A percentile compares a stretch with the other conserved stretches of the same genome.
Evolutionary conservation across 2,797 vertebrate genomes (phyloP).

Genomic region (Poliocrania exsul): DNA sequence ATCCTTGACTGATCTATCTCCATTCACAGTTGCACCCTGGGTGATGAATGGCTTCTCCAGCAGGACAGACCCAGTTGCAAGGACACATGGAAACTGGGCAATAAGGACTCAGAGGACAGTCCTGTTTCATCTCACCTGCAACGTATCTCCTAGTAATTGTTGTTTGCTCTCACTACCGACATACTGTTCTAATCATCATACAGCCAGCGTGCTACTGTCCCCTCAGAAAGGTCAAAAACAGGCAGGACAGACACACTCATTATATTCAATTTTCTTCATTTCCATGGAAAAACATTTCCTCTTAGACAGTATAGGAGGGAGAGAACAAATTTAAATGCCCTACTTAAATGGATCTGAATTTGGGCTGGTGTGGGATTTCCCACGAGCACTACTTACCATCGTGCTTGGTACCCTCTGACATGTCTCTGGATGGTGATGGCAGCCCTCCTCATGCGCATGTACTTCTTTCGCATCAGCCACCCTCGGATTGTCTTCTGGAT

Average conservation of each 20-base stretch:
- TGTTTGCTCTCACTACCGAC: neutral
- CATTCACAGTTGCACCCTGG: neutral
- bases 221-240: neutral
- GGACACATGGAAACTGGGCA: neutral
- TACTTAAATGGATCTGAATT: neutral
- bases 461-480: constrained; percentile 95
- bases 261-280: constrained; percentile 1
- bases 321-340: neutral
- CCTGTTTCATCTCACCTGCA: neutral
- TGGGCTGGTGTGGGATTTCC: neutral
- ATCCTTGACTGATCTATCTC: neutral
- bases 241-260: neutral
- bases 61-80: neutral
- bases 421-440: constrained; percentile 93
- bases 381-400: constrained; percentile 84
- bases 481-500: constrained; percentile 98
- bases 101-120: neutral
- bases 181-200: neutral
- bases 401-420: constrained; percentile 93
- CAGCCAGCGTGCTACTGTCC: neutral
- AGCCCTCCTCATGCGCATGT: constrained; percentile 87
- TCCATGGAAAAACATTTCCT: constrained; percentile 7
- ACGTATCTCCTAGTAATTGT: neutral
- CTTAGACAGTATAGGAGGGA: neutral
- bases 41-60: neutral